These are phyloP conservation scores for Aspidiotus destructor DNA, from an alignment of 2,888 invertebrate genomes.

Conservation along the genomic window DNA sequence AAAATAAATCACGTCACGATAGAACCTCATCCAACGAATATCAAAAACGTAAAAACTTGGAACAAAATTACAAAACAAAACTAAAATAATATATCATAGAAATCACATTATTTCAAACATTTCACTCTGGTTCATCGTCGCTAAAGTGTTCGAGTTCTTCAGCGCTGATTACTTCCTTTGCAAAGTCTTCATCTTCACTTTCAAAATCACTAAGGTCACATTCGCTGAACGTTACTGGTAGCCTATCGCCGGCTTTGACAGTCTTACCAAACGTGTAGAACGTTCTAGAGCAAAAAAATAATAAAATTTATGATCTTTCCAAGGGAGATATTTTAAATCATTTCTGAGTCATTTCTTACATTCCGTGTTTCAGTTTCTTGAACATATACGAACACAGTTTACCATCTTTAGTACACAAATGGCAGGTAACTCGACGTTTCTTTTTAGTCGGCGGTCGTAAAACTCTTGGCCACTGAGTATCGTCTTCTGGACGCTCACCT, in stretches of 20 bases:
- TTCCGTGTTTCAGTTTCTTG: slow-evolving; percentile 63
- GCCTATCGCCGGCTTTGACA: neutral
- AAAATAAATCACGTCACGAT: too few species aligned
- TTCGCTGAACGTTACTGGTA: neutral
- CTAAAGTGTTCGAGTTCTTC: neutral
- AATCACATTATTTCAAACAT: too few species aligned
- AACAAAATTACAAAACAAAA: too few species aligned
- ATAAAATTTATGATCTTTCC: too few species aligned
- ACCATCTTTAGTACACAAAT: slow-evolving; percentile 65
- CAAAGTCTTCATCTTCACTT: neutral
- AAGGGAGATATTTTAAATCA: too few species aligned
- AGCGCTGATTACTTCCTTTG: neutral
- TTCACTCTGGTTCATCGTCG: too few species aligned
- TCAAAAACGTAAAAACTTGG: too few species aligned
- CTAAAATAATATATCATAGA: too few species aligned
- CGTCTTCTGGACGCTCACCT: slow-evolving; percentile 45
- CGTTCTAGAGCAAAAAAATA: neutral
- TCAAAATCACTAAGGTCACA: neutral
- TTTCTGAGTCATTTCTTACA: slow-evolving; percentile 44
- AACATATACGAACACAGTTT: slow-evolving; percentile 66
- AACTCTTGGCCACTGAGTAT: slow-evolving; percentile 67
- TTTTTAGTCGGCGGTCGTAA: slow-evolving; percentile 60
- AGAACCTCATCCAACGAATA: too few species aligned
- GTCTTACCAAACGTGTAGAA: neutral
- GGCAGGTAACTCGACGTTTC: slow-evolving; percentile 64